Evolutionary conservation across 2,113 vertebrate species (phyloP).

Genomic region (Rhegmatorhina hoffmannsi): DNA sequence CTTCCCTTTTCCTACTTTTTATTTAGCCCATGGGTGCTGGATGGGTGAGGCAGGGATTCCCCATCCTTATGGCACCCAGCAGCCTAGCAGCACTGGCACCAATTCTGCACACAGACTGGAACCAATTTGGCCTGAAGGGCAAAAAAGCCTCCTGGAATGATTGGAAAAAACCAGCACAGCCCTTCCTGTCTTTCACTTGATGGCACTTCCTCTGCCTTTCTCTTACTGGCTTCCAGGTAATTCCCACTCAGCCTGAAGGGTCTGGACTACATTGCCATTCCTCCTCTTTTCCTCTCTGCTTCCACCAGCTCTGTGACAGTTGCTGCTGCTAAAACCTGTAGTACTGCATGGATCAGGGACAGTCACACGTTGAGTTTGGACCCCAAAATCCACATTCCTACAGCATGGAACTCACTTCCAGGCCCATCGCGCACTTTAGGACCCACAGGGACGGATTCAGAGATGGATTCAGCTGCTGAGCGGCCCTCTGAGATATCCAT

Average conservation of each 20-base stretch:
- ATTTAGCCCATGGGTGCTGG: not conserved
- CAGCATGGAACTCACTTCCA: constrained; percentile 84
- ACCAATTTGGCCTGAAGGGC: not conserved
- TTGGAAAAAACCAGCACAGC: not conserved
- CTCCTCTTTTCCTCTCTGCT: not conserved
- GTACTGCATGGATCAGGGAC: not conserved
- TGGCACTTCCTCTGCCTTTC: not conserved
- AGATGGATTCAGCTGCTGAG: constrained; percentile 91
- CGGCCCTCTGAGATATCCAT: constrained; percentile 98
- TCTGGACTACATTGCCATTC: not conserved
- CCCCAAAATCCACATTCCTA: not conserved
- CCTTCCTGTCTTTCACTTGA: not conserved
- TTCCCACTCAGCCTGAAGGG: not conserved
- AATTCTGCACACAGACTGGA: not conserved
- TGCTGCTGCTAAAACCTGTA: not conserved
- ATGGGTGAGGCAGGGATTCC: not conserved
- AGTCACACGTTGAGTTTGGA: not conserved
- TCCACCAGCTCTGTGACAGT: not conserved
- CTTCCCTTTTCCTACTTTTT: not conserved
- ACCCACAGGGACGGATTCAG: constrained; percentile 88
- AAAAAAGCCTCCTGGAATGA: not conserved
- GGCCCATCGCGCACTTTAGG: constrained; percentile 93
- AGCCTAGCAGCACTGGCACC: not conserved
- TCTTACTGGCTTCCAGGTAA: not conserved
- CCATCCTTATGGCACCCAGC: not conserved